Base-by-base conservation (phyloP, 1,140 invertebrate genomes). In the Cherax quadricarinatus region DNA sequence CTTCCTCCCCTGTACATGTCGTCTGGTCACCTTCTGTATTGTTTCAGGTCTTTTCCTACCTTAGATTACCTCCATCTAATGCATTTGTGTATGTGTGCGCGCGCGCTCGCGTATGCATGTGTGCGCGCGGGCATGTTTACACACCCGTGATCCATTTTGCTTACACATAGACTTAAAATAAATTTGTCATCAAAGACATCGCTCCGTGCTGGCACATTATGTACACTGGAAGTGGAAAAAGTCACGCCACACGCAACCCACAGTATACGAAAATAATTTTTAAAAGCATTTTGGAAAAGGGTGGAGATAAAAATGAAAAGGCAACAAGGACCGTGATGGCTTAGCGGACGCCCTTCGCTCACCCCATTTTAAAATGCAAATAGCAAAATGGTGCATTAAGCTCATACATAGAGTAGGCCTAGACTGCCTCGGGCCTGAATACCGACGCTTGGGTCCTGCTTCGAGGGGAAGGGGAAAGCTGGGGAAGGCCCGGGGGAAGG, bases 331-430 rank as follows among this genome's bases (percentile, higher is more conserved):
- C 79, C 48, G 24, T 83, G 88, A 82, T 83, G 60, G 80, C 88
- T 73, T 83, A 66, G 60, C 88, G 53, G 73, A 85, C 84, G 84
- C 89, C 89, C 84, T 86, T 41, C 89, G 84, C 89, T 89, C 88
- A 70, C 79, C 88, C 89, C 89, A 91, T 91, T 91, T 91, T 91
- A 91, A 91, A 91, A 91, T 91, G 89, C 89, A 91, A 91, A 91
- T 91, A 86, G 89, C 89, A 91, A 91, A 91, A 91, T 91, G 89
- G 89, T 91, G 89, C 89, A 91, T 91, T 91, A 91, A 66, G 89
- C 89, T 91, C 89, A 91, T 91, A 91, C 89, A 91, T 91, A 91
- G 73, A 91, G 89, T 91, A 91, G 89, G 89, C 89, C 89, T 91
- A 91, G 66, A 48, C 70, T 66, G 89, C 89, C 89, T 57, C 7